Conservation (phyloP, 2,888 invertebrate species). For the Acanthococcus lagerstroemiae region DNA sequence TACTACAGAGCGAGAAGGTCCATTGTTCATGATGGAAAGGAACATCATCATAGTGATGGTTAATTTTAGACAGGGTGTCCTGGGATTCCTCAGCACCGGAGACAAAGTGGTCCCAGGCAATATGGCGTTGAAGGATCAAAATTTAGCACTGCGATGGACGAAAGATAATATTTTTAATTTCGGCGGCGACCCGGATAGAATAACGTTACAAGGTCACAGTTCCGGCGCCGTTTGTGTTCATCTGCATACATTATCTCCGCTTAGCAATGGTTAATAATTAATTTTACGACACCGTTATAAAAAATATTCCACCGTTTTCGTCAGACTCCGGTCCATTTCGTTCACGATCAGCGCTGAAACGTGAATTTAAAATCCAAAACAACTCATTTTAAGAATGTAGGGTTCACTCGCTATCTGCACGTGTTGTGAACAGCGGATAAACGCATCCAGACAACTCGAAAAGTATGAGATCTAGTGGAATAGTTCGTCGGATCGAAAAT, state of each 20-base stretch:
- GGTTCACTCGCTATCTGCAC: too few relatives aligned
- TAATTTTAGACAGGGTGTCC: constrained; percentile 34
- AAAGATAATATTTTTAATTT: constrained; percentile 20
- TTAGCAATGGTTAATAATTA: constrained; percentile 32
- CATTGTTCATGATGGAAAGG: constrained; percentile 34
- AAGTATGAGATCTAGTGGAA: too few relatives aligned
- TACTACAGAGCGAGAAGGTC: constrained; percentile 15
- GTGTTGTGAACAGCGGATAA: too few relatives aligned
- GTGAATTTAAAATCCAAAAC: too few relatives aligned
- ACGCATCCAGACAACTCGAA: too few relatives aligned
- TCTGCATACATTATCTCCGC: constrained; percentile 31
- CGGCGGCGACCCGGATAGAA: constrained; percentile 30
- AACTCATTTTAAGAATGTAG: too few relatives aligned
- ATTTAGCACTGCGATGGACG: constrained; percentile 21
- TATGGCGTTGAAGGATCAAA: constrained; percentile 31
- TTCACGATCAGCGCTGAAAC: too few relatives aligned
- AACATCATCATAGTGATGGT: constrained; percentile 34
- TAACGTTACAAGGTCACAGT: constrained; percentile 32
- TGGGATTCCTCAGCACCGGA: constrained; percentile 32
- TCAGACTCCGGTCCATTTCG: too few relatives aligned
- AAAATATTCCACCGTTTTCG: too few relatives aligned
- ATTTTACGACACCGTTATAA: too few relatives aligned
- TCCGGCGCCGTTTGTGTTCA: constrained; percentile 28
- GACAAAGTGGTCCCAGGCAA: constrained; percentile 27
- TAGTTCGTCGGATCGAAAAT: too few relatives aligned